Base-by-base conservation (phyloP, 64 coral and sea anemone species). In the Pachyseris speciosa region DNA sequence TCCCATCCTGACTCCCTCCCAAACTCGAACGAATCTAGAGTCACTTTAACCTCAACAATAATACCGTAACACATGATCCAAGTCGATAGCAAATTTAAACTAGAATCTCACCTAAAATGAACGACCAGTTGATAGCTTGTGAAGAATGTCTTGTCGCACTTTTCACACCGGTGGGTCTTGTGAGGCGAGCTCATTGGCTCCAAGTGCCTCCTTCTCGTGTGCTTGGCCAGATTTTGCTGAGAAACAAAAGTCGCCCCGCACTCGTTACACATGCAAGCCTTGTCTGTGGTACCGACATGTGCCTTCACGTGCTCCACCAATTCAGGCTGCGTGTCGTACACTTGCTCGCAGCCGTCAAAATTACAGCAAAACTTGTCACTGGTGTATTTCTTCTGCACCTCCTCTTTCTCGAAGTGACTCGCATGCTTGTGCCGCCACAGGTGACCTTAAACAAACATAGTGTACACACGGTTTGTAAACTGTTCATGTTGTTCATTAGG, bases 391-490 rank as follows among this genome's bases (percentile, higher is more conserved):
- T 76, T 74, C 38, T 93, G 87, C 0, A 96, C 95, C 27, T 96
- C 95, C 5, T 96, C 91, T 5, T 87, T 88, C 17, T 96, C 86
- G 10, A 80, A 92, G 16, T 96, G 95, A 72, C 88, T 80, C 1
- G 95, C 72, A 25, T 96, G 91, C 36, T 96, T 96, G 79, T 96
- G 95, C 4, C 95, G 91, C 95, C 95, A 96, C 31, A 96, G 69
- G 39, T 96, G 95, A 27, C 95, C 95, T 96, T 28, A 15, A 64
- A 70, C 0, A 37, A 37, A 80, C 52, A 58, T 19, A 8, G 58
- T 61, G 58, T 55, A 61, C 20, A 61, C 12, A 61, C 4, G 58
- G 26, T 10, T 7, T 2, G 79, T 72, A 4, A 63, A 83, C 15
- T n/a, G n/a, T n/a, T n/a, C n/a, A n/a, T n/a, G n/a, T n/a, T n/a